Evolutionary conservation across 2,888 invertebrate genomes (phyloP), one percentile per base, ranked within the genome.

Genomic region (Clistopyga incitator): DNA sequence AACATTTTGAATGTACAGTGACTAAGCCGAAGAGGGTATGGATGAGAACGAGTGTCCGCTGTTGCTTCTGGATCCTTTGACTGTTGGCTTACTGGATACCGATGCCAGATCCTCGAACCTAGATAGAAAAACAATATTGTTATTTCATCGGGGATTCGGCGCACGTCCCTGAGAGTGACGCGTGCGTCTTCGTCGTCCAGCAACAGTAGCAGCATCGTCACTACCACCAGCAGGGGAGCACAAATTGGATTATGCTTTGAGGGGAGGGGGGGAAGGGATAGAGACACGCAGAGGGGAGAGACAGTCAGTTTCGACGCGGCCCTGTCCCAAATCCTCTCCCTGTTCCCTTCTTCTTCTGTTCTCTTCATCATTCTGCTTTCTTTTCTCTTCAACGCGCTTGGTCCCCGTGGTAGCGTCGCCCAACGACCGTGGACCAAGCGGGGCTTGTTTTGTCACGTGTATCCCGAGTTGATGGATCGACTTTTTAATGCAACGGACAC

Each of bases 231-330:
- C 85, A 88, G 88, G 89, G 90, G 89, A 88, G 89, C 89, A 89
- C 92, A 92, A 92, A 92, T 92, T 92, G 92, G 91, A 92, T 92
- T 92, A 92, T 91, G 89, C 82, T 81, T 76, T 85, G 85, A 82
- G n/a, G n/a, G n/a, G n/a, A n/a, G n/a, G n/a, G n/a, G 85, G 84
- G 82, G 83, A 76, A 84, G 79, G 75, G 81, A 86, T 74, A 81
- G 81, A 85, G 86, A 88, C 82, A 84, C 81, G 78, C 81, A 78
- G 78, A 85, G 84, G 78, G 80, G 68, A 75, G 54, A 78, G 54
- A 67, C 56, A 52, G 77, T 65, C 81, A 76, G 68, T 81, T 85
- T 61, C 52, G 34, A n/a, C 29, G 77, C 52, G 70, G 78, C 85
- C 86, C 81, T 68, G 56, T 84, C 70, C 81, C 80, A 84, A 88